Evolutionary conservation across 2,888 invertebrate species (phyloP).

Genomic region (Clostera curtula): DNA sequence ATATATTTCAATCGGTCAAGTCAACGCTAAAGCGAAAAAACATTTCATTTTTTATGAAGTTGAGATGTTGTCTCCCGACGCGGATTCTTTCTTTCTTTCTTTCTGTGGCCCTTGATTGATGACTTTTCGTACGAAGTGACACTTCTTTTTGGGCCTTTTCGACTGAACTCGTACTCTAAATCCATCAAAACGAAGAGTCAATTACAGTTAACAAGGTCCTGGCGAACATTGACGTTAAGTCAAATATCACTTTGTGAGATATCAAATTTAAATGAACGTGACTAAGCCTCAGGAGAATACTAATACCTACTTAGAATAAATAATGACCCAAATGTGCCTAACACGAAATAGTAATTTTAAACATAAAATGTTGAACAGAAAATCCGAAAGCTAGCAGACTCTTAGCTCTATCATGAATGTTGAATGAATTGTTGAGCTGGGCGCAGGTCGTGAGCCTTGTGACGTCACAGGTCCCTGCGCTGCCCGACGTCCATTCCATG

Average conservation of each 20-base stretch:
- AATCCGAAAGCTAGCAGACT: slow-evolving; percentile 1
- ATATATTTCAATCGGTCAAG: slow-evolving; percentile 42
- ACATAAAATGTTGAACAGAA: slow-evolving; percentile 1
- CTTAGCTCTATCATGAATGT: slow-evolving; percentile 23
- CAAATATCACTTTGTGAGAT: slow-evolving; percentile 11
- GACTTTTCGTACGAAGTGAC: slow-evolving; percentile 52
- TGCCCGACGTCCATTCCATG: slow-evolving; percentile 50
- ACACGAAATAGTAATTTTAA: no score
- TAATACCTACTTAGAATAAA: neutral
- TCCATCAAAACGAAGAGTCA: slow-evolving; percentile 38
- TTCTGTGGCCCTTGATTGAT: slow-evolving; percentile 59
- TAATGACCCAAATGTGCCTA: neutral
- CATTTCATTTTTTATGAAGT: slow-evolving; percentile 41
- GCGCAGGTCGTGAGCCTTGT: slow-evolving; percentile 40
- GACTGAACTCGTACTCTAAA: slow-evolving; percentile 33
- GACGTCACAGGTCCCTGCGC: slow-evolving; percentile 55
- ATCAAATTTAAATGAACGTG: slow-evolving; percentile 6
- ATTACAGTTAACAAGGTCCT: slow-evolving; percentile 37
- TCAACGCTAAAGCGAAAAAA: slow-evolving; percentile 34
- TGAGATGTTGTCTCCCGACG: slow-evolving; percentile 42
- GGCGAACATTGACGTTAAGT: slow-evolving; percentile 12
- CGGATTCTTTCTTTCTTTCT: slow-evolving; percentile 46
- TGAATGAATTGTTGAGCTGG: slow-evolving; percentile 34
- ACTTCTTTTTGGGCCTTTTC: slow-evolving; percentile 39
- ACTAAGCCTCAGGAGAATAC: slow-evolving; percentile 2